Evolutionary conservation across 2,113 vertebrate genomes (phyloP), one percentile per base, ranked within the genome.

Genomic region (Acanthochromis polyacanthus): DNA sequence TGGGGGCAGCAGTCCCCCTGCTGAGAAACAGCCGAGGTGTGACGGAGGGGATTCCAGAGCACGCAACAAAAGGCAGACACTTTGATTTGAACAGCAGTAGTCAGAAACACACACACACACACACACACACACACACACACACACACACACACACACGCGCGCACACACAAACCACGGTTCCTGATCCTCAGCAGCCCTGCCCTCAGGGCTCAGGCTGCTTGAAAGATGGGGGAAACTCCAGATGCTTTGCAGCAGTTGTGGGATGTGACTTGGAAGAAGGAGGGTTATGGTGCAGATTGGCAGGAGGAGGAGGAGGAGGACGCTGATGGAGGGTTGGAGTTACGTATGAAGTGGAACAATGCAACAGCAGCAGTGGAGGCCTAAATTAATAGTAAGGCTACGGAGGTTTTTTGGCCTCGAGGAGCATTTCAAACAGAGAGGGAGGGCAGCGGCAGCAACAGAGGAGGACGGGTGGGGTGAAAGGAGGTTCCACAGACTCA

Each of bases 241-340:
- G 91, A 92, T 93, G 91, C 93, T 93, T 90, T 75, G 62, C 91
- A 93, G 89, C 84, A 91, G 85, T 88, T 82, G 67, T 85, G 88
- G 81, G 89, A 63, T 81, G 76, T 6, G 6, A 30, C 30, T 30
- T 30, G 58, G 66, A 71, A 76, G 62, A 75, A 86, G 81, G 78
- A 46, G 38, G 73, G 67, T 69, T 63, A 51, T 8, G 70, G 48
- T 43, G 87, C 87, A 68, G 84, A 79, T 30, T 80, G 77, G 72
- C 72, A 83, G 74, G 82, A 81, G 75, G 46, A 48, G 76, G 81
- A 81, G 75, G 81, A 81, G 75, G 82, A 78, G 70, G 84, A 82
- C 81, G 75, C 74, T 78, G 74, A 78, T 75, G 82, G 74, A 90
- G 78, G 71, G 66, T 70, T 83, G 69, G 78, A 81, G 78, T 88